A percentile compares a stretch with the other conserved stretches of the same genome.
Conservation (phyloP, 2,888 invertebrate species). For the Epistrophe grossulariae region DNA sequence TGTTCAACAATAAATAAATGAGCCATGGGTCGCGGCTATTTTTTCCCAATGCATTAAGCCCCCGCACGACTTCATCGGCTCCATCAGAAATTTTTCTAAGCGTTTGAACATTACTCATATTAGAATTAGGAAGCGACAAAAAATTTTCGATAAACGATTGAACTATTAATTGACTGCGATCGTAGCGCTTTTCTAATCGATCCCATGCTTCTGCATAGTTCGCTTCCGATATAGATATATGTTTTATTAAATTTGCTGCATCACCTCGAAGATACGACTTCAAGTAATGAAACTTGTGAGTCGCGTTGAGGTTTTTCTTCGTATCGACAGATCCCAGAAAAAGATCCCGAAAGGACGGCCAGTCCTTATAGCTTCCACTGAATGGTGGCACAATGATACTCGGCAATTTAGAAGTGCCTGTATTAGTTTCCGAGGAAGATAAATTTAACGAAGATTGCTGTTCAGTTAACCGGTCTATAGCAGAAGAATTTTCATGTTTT, state of each 20-base stretch:
- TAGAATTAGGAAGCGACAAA: not conserved
- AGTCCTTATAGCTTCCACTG: not conserved
- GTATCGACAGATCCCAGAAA: too few species aligned
- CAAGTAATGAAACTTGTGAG: too few species aligned
- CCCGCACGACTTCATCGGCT: too few species aligned
- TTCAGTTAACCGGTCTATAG: conserved; percentile 3
- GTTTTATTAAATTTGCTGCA: not conserved
- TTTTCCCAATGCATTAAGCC: not conserved
- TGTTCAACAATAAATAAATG: not conserved
- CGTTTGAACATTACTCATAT: not conserved
- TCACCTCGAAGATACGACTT: conserved; percentile 1
- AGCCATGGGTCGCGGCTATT: too few species aligned
- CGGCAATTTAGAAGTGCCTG: not conserved
- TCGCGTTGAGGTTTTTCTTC: too few species aligned
- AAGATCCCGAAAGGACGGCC: not conserved
- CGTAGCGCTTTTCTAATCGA: conserved; percentile 7
- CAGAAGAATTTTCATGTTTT: not conserved
- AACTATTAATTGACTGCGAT: conserved; percentile 12
- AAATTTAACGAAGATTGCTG: conserved; percentile 7
- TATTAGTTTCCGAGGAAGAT: not conserved
- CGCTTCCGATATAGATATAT: not conserved
- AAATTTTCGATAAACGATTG: not conserved
- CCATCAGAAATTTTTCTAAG: too few species aligned
- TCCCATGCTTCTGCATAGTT: not conserved
- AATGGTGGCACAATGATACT: not conserved